Evolutionary conservation across 2,888 invertebrate genomes (phyloP).

Genomic region (Achlya flavicornis): DNA sequence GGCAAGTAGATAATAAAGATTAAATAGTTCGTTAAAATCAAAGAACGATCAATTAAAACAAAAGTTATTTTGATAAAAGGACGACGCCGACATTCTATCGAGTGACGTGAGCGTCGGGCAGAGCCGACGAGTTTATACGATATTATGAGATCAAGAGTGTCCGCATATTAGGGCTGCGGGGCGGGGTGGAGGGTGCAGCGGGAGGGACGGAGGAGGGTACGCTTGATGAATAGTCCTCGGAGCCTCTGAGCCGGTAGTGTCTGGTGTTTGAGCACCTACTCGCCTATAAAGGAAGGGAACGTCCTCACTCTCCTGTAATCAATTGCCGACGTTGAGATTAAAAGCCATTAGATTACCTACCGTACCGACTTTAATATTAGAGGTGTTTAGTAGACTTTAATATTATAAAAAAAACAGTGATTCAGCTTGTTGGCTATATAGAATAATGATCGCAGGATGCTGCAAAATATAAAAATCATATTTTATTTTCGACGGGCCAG

Average conservation of each 20-base stretch:
- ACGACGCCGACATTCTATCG: too few relatives aligned
- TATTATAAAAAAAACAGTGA: too few relatives aligned
- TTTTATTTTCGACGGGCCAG: too few relatives aligned
- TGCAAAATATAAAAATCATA: too few relatives aligned
- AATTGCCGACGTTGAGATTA: conserved; percentile 4
- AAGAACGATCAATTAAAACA: too few relatives aligned
- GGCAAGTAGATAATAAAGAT: too few relatives aligned
- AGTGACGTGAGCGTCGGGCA: conserved; percentile 1
- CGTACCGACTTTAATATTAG: background rate
- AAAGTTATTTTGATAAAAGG: too few relatives aligned
- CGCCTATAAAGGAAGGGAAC: conserved; percentile 6
- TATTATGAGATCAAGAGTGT: conserved; percentile 8
- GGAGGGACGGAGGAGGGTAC: conserved; percentile 13
- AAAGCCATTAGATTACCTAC: background rate
- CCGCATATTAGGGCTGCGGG: conserved; percentile 4
- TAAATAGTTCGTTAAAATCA: too few relatives aligned
- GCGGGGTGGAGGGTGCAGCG: conserved; percentile 11
- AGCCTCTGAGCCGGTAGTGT: conserved; percentile 4
- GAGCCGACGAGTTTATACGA: background rate
- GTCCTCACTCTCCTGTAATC: background rate
- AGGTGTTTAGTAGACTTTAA: too few relatives aligned
- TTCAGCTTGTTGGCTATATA: too few relatives aligned
- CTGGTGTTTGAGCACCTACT: background rate
- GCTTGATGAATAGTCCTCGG: conserved; percentile 16
- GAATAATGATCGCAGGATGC: too few relatives aligned